Conservation (phyloP, 2,888 invertebrate genomes). For the Sturmia bella region DNA sequence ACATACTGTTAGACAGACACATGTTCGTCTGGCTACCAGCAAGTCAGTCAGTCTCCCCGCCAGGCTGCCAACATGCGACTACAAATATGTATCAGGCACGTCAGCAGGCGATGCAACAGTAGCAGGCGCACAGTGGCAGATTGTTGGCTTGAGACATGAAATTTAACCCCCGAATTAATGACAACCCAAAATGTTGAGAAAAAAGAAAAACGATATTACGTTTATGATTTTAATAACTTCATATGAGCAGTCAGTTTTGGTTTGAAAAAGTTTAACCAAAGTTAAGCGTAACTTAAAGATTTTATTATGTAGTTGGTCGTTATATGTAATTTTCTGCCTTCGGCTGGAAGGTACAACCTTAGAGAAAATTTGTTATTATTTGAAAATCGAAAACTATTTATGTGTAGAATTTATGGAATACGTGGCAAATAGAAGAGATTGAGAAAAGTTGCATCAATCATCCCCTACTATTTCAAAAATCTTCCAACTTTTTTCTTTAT, state of each 20-base stretch:
- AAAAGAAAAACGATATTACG: conserved; percentile 10
- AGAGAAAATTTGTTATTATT: background rate
- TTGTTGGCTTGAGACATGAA: conserved; percentile 67
- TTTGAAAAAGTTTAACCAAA: conserved; percentile 35
- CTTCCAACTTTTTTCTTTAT: too few species aligned
- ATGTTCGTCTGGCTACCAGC: conserved; percentile 24
- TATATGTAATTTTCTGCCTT: too few species aligned
- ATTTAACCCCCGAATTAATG: conserved; percentile 60
- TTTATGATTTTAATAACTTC: conserved; percentile 54
- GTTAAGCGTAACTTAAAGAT: conserved; percentile 10
- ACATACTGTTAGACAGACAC: background rate
- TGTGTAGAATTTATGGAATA: too few species aligned
- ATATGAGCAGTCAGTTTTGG: conserved; percentile 26
- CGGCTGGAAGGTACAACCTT: background rate
- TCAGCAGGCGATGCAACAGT: conserved; percentile 54
- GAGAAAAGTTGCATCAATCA: too few species aligned
- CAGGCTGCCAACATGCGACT: conserved; percentile 32
- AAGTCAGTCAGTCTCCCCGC: background rate
- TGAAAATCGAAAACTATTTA: too few species aligned
- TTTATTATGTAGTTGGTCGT: background rate
- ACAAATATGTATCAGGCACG: conserved; percentile 15
- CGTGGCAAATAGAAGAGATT: too few species aligned
- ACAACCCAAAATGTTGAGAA: conserved; percentile 10
- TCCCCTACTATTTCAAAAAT: too few species aligned
- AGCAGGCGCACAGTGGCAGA: conserved; percentile 63